Evolutionary conservation across 2,888 invertebrate species (phyloP).

Genomic region (Eutolmus rufibarbis): DNA sequence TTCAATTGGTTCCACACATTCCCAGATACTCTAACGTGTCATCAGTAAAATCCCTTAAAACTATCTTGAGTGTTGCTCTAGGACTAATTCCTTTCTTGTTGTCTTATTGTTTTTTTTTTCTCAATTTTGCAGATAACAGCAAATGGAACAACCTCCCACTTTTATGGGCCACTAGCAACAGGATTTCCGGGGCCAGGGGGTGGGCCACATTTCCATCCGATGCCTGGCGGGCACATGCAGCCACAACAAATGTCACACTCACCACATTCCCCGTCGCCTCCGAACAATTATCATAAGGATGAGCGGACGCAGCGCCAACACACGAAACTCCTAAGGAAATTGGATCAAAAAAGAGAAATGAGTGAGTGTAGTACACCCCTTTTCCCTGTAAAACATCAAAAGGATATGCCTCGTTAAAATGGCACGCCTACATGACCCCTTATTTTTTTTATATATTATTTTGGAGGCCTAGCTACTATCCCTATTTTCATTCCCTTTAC

Average conservation of each 20-base stretch:
- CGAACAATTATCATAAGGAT: conserved; percentile 74
- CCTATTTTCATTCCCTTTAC: conserved; percentile 9
- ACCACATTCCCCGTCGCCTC: conserved; percentile 74
- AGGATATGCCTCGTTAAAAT: not conserved
- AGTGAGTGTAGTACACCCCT: conserved; percentile 60
- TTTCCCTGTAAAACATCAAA: not conserved
- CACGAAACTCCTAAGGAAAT: conserved; percentile 77
- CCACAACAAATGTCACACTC: conserved; percentile 66
- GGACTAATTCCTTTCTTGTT: not conserved
- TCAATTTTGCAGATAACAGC: conserved; percentile 68
- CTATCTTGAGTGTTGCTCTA: not conserved
- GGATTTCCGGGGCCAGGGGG: conserved; percentile 65
- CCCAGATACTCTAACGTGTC: not conserved
- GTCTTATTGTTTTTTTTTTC: conserved; percentile 9
- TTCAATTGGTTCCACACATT: not conserved
- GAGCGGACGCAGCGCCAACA: conserved; percentile 81
- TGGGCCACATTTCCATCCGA: conserved; percentile 58
- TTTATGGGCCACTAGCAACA: conserved; percentile 69
- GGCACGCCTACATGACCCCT: not conserved
- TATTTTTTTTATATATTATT: not conserved
- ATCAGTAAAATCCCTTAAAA: not conserved
- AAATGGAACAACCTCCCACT: conserved; percentile 76
- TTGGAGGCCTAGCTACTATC: not conserved
- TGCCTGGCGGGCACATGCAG: conserved; percentile 59
- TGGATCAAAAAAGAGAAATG: conserved; percentile 72